These are phyloP conservation scores for Cephalotes varians DNA, from an alignment of 2,888 invertebrate genomes.

Conservation along the genomic window DNA sequence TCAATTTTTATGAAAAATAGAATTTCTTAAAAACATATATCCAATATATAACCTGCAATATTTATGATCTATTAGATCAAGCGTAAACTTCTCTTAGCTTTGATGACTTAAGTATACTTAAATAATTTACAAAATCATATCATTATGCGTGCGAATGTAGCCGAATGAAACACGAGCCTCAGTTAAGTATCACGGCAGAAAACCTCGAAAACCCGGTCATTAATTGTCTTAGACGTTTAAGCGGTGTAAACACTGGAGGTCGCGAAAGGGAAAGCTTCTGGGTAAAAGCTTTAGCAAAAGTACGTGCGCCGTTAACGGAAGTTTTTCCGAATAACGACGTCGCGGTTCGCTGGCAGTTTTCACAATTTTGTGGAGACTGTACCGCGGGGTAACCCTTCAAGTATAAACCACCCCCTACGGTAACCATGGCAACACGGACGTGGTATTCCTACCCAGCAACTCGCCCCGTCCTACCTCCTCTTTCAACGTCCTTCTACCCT, in stretches of 20 bases:
- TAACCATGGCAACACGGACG: slow-evolving; percentile 83
- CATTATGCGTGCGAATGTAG: slow-evolving; percentile 29
- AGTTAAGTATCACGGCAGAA: slow-evolving; percentile 52
- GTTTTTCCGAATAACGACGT: slow-evolving; percentile 67
- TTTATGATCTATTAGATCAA: not conserved
- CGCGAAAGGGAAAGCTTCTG: slow-evolving; percentile 82
- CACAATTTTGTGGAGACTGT: slow-evolving; percentile 83
- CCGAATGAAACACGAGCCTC: slow-evolving; percentile 9
- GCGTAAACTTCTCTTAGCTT: no score
- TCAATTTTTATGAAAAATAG: not conserved
- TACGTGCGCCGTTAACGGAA: slow-evolving; percentile 65
- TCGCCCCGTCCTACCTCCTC: slow-evolving; percentile 71
- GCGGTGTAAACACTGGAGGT: slow-evolving; percentile 81
- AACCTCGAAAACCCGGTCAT: slow-evolving; percentile 75
- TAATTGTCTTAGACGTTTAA: slow-evolving; percentile 83
- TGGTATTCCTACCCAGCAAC: slow-evolving; percentile 81
- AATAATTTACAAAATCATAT: slow-evolving; percentile 10
- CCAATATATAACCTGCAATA: not conserved
- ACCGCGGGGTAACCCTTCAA: slow-evolving; percentile 82
- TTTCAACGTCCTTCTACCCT: slow-evolving; percentile 66
- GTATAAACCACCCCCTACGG: slow-evolving; percentile 82
- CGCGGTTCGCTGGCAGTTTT: slow-evolving; percentile 75
- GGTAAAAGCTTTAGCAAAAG: slow-evolving; percentile 81
- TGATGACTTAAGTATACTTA: not conserved
- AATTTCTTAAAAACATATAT: not conserved